Evolutionary conservation across 2,113 vertebrate genomes (phyloP), one percentile per base, ranked within the genome.

Genomic region (Trematomus loennbergii): DNA sequence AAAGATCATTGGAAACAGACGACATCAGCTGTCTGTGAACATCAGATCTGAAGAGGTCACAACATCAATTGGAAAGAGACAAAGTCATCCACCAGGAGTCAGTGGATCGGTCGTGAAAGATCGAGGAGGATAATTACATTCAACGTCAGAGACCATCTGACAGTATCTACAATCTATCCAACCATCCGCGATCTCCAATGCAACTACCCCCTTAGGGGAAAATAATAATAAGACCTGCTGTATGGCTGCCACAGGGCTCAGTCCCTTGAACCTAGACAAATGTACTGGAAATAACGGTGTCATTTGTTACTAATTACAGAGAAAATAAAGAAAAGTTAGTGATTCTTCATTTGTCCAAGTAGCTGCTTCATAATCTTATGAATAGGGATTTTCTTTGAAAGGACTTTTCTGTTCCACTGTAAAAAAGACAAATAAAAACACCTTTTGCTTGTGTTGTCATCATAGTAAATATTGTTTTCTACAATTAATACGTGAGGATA

Each of bases 111-210:
- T 1, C 3, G 13, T 25, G 61, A 70, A 65, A 48, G 75, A 40
- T 67, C 73, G 53, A 40, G 60, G 54, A 40, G 3, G 52, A 53
- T n/a, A 49, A 54, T 66, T 1, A 62, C 20, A 74, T 18, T 55
- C 17, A 59, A 65, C 25, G 29, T 55, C 53, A 59, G 20, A 53
- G 9, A 45, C 5, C 0, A 33, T 55, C 8, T 46, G 20, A 13
- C 15, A 15, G 15, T 22, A 9, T 61, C 16, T 40, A 18, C 29
- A 17, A 36, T 61, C 59, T 33, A 40, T 18, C 16, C 33, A 43
- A 8, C 17, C 60, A 62, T 40, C 18, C 18, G 16, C 6, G 36
- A 43, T 43, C 18, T 22, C 40, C 12, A 45, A 45, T 3, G 2
- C 25, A 66, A n/a, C 46, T 17, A 52, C 48, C 62, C 25, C 1